A percentile compares a stretch with the other conserved stretches of the same genome.
phyloP scores from a whole-genome alignment of 2,797 vertebrate genomes.

The Chelon labrosus region DNA sequence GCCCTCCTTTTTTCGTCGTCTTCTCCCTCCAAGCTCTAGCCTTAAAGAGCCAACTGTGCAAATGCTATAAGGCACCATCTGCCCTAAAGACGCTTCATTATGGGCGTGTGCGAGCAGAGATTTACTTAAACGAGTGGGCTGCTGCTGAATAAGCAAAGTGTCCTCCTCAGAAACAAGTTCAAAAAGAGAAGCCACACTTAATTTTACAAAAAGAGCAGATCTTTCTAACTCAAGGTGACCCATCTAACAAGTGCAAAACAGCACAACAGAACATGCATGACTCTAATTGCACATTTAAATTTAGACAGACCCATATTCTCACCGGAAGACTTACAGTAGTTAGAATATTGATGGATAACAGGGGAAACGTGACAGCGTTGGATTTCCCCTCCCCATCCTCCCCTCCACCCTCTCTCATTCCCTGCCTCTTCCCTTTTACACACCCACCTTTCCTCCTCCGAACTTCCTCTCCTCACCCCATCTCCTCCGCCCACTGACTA shows the following conservation, averaged over 20 bases:
- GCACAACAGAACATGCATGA: not conserved
- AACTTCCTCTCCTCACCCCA: conserved; percentile 53
- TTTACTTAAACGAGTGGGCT: conserved; percentile 32
- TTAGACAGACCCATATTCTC: conserved; percentile 13
- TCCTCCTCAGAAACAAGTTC: not conserved
- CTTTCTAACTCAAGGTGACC: not conserved
- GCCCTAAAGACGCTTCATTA: conserved; percentile 33
- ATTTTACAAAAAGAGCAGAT: not conserved
- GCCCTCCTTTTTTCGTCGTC: conserved; percentile 23
- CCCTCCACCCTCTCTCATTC: conserved; percentile 14
- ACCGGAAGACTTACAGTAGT: conserved; percentile 26
- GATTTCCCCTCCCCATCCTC: conserved; percentile 36
- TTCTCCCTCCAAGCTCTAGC: conserved; percentile 28
- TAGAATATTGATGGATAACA: conserved; percentile 45
- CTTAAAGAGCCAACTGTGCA: conserved; percentile 46
- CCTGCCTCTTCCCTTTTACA: conserved; percentile 32
- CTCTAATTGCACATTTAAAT: not conserved
- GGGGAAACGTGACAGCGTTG: conserved; percentile 45
- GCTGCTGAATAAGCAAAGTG: conserved; percentile 3
- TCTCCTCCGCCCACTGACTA: conserved; percentile 61
- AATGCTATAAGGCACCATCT: conserved; percentile 59
- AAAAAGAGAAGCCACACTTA: not conserved
- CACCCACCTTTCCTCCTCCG: conserved; percentile 51
- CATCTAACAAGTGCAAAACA: not conserved
- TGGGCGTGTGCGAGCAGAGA: conserved; percentile 21